phyloP scores from a whole-genome alignment of 2,113 vertebrate genomes.

The Aegotheles bennettii region DNA sequence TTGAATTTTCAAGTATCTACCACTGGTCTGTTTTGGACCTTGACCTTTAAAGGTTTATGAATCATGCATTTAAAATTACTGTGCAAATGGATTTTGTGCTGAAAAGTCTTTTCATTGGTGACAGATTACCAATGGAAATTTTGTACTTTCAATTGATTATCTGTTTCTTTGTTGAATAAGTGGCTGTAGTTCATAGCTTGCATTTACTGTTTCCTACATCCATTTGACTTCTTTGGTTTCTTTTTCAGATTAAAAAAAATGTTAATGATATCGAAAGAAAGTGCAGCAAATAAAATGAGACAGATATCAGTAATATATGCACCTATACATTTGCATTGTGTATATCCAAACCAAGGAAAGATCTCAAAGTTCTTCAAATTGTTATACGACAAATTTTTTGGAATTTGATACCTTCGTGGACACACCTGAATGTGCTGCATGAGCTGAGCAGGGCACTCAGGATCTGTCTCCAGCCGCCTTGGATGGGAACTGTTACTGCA shows the following conservation, averaged over 20 bases:
- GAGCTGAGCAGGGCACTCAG: neutral
- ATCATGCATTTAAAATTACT: neutral
- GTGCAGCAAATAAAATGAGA: neutral
- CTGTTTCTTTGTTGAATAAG: neutral
- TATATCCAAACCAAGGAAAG: neutral
- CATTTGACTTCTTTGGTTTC: neutral
- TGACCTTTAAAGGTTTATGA: neutral
- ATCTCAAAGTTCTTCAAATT: neutral
- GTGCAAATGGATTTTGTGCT: neutral
- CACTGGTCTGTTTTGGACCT: neutral
- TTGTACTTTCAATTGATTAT: neutral
- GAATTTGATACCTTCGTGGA: neutral
- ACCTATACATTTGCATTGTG: neutral
- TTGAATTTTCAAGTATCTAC: neutral
- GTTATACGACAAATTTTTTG: neutral
- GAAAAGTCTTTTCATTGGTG: neutral
- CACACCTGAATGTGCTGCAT: neutral
- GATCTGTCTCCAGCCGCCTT: fast-evolving
- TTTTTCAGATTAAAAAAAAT: neutral
- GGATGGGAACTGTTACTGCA: fast-evolving
- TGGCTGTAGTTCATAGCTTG: neutral
- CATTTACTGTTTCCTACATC: neutral
- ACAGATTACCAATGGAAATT: neutral
- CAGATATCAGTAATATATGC: neutral
- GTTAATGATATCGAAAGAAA: neutral